phyloP scores from a whole-genome alignment of 2,888 invertebrate genomes.

The Buathra laborator region DNA sequence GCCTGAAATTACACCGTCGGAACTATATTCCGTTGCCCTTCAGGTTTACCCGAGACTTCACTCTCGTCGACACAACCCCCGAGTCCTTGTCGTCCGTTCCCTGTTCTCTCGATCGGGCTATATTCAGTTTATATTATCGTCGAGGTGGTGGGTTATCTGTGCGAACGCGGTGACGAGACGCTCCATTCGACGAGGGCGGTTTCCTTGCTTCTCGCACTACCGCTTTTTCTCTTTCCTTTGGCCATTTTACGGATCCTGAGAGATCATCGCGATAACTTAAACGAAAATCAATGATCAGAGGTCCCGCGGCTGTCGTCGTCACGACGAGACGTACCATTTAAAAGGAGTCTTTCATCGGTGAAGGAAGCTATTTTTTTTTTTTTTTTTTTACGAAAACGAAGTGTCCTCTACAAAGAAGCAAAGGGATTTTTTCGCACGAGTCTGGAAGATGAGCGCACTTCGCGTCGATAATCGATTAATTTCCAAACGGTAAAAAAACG shows the following conservation, averaged over 20 bases:
- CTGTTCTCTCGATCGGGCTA: slow-evolving; percentile 13
- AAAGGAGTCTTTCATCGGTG: not conserved
- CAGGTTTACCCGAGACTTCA: slow-evolving; percentile 39
- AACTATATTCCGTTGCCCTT: slow-evolving; percentile 36
- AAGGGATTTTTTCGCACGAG: not conserved
- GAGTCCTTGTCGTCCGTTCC: slow-evolving; percentile 20
- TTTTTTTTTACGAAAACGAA: too few relatives aligned
- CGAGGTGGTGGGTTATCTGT: slow-evolving; percentile 38
- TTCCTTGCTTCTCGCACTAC: not conserved
- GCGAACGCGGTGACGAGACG: slow-evolving; percentile 3
- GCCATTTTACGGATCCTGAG: slow-evolving; percentile 1
- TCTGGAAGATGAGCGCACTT: not conserved
- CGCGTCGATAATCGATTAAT: not conserved
- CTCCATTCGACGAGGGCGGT: not conserved
- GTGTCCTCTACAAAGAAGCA: too few relatives aligned
- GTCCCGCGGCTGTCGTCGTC: not conserved
- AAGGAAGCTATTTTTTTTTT: not conserved
- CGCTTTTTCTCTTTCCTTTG: not conserved
- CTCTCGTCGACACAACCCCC: slow-evolving; percentile 3
- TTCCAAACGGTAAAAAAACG: slow-evolving; percentile 20
- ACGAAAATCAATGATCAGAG: slow-evolving; percentile 70
- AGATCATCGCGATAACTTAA: slow-evolving; percentile 67
- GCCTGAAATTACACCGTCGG: slow-evolving; percentile 69
- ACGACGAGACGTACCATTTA: not conserved
- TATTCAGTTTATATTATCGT: slow-evolving; percentile 50